Conservation (phyloP, 2,888 invertebrate genomes). For the Eupithecia vulgata region DNA sequence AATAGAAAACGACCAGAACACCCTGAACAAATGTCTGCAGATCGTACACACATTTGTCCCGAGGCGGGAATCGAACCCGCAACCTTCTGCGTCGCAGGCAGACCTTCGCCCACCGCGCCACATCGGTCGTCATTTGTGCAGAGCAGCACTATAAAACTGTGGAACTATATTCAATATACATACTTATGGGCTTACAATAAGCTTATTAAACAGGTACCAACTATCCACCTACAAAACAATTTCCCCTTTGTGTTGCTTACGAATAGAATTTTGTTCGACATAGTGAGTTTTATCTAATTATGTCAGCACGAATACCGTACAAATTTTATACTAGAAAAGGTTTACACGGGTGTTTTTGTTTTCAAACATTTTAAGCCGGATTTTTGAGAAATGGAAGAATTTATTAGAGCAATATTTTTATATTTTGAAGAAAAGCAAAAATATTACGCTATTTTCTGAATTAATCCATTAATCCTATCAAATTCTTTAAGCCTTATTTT, state of each 20-base stretch:
- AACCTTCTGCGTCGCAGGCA: too few species aligned
- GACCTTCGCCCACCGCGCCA: too few species aligned
- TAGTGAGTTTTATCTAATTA: conserved; percentile 45
- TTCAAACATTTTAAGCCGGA: neutral
- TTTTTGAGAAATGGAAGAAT: neutral
- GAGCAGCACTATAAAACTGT: conserved; percentile 15
- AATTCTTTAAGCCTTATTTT: neutral
- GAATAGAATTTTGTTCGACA: conserved; percentile 39
- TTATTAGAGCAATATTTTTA: neutral
- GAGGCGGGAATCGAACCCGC: too few species aligned
- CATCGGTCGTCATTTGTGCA: too few species aligned
- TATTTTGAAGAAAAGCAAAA: too few species aligned
- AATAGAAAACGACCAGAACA: too few species aligned
- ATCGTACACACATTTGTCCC: too few species aligned
- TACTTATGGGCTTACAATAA: conserved; percentile 17
- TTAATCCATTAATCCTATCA: neutral
- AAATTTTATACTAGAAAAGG: conserved; percentile 42
- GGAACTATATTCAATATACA: conserved; percentile 19
- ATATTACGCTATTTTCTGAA: neutral
- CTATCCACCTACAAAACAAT: conserved; percentile 15
- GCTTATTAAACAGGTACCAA: conserved; percentile 25
- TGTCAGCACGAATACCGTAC: conserved; percentile 32
- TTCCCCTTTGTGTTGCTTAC: conserved; percentile 29
- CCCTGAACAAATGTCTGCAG: too few species aligned
- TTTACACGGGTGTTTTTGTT: conserved; percentile 47